phyloP scores from a whole-genome alignment of 2,113 vertebrate species.

The Antechinus flavipes region DNA sequence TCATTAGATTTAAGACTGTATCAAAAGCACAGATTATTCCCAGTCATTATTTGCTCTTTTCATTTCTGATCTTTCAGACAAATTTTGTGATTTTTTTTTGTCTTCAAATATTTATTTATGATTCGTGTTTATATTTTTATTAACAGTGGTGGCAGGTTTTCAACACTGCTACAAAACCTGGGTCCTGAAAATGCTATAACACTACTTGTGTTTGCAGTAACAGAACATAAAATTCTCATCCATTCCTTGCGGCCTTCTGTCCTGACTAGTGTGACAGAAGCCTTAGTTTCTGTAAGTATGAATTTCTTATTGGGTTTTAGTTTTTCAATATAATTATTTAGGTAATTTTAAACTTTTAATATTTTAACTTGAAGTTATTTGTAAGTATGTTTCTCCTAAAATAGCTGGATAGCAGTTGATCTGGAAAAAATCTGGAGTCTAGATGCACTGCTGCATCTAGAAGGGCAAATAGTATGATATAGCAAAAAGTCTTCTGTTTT shows the following conservation, averaged over 20 bases:
- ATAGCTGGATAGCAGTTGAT: neutral
- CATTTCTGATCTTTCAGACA: neutral
- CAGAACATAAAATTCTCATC: conserved; percentile 98
- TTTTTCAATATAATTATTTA: conserved; percentile 38
- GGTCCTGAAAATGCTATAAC: conserved; percentile 97
- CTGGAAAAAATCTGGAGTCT: neutral
- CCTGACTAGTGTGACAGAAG: conserved; percentile 98
- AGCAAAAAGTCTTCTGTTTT: neutral
- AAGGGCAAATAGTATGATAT: neutral
- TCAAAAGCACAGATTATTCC: conserved; percentile 31
- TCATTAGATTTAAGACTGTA: conserved; percentile 47
- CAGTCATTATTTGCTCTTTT: neutral
- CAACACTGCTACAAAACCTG: conserved; percentile 95
- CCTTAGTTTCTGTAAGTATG: conserved; percentile 95
- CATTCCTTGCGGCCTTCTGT: conserved; percentile 97
- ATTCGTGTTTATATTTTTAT: conserved; percentile 56
- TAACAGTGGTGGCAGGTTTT: conserved; percentile 95
- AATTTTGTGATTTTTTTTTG: conserved; percentile 20
- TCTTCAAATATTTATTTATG: conserved; percentile 29
- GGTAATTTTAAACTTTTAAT: conserved; percentile 50
- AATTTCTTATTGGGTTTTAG: conserved; percentile 13
- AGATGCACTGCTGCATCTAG: neutral
- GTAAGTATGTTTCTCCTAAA: neutral
- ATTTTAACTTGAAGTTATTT: conserved; percentile 44
- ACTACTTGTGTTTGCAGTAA: conserved; percentile 96